These are phyloP conservation scores for Oncorhynchus nerka DNA, from an alignment of 2,113 vertebrate genomes.

Conservation along the genomic window DNA sequence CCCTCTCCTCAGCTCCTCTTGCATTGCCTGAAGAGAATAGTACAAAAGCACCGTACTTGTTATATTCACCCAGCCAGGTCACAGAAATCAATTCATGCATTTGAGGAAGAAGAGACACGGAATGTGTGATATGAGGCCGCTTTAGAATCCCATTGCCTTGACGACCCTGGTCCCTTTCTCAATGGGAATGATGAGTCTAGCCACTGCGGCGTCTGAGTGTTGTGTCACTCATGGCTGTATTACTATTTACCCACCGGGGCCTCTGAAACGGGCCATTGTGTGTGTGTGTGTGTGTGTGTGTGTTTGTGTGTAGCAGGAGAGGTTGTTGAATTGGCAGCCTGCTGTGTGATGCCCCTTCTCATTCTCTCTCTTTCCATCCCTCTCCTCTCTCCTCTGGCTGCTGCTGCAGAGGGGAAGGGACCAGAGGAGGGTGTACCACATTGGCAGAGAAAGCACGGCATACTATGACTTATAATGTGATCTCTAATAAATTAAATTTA, in stretches of 20 bases:
- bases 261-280: background rate
- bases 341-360: background rate
- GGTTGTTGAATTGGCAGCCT: background rate
- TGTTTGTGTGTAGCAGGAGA: background rate
- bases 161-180: background rate
- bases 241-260: background rate
- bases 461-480: no score
- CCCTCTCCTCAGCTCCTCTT: background rate
- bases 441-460: no score
- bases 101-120: background rate
- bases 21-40: background rate
- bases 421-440: no score
- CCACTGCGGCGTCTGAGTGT: background rate
- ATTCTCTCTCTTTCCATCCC: background rate
- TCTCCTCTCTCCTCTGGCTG: background rate
- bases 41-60: background rate
- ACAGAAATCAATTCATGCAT: background rate
- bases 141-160: background rate
- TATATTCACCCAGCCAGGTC: background rate
- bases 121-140: background rate
- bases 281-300: background rate
- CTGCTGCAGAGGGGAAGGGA: no score
- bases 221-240: background rate
- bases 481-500: no score
- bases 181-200: background rate